phyloP scores from a whole-genome alignment of 2,888 invertebrate genomes.

The Ectemnius lituratus region DNA sequence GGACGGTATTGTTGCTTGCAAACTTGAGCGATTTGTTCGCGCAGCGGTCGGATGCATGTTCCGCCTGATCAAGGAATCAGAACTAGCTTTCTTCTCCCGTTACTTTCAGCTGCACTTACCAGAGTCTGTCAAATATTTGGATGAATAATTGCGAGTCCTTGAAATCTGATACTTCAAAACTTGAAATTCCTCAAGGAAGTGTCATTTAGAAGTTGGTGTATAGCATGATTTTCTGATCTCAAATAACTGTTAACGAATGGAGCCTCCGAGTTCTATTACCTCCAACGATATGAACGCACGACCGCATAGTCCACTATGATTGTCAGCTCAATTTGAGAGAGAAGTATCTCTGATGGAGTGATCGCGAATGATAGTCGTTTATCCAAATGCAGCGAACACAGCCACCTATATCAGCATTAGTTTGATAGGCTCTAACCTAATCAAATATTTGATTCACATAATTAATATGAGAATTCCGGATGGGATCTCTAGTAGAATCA shows the following conservation, averaged over 20 bases:
- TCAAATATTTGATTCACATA: background rate
- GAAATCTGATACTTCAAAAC: background rate
- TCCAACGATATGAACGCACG: background rate
- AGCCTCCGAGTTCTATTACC: background rate
- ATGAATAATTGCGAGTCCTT: constrained; percentile 7
- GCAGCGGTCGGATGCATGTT: constrained; percentile 70
- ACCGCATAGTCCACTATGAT: constrained; percentile 10
- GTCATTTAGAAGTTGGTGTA: background rate
- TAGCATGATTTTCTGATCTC: background rate
- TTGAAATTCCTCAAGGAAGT: background rate
- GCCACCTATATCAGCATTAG: constrained; percentile 32
- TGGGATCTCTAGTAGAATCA: background rate
- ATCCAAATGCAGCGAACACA: constrained; percentile 44
- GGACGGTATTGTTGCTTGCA: constrained; percentile 47
- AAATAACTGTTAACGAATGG: background rate
- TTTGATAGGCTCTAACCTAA: constrained; percentile 42
- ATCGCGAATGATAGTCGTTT: constrained; percentile 27
- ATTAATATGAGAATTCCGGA: background rate
- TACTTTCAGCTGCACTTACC: constrained; percentile 10
- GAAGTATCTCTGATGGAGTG: constrained; percentile 5
- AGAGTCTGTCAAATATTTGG: constrained; percentile 34
- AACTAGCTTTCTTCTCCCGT: constrained; percentile 30
- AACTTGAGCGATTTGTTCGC: constrained; percentile 62
- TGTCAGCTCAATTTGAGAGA: constrained; percentile 4
- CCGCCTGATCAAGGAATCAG: constrained; percentile 51